A percentile compares a stretch with the other conserved stretches of the same genome.
phyloP scores from a whole-genome alignment of 2,113 vertebrate genomes.

The Spea bombifrons region DNA sequence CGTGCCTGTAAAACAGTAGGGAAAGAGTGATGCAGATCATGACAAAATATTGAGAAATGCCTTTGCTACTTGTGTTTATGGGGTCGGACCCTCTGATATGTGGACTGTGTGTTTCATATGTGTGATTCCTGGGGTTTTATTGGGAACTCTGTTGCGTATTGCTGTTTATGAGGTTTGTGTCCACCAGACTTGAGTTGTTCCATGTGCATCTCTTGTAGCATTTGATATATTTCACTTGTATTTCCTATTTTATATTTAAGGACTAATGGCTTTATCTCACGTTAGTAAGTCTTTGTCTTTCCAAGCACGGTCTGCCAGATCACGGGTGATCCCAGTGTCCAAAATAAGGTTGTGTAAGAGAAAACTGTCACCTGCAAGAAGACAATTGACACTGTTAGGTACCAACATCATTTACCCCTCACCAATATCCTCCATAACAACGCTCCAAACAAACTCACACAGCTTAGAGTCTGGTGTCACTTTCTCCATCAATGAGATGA shows the following conservation, averaged over 20 bases:
- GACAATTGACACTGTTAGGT: not conserved
- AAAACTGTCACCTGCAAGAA: slow-evolving; percentile 82
- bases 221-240: not conserved
- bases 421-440: not conserved
- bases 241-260: not conserved
- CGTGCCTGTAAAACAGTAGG: slow-evolving; percentile 73
- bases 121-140: too few species aligned
- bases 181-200: not conserved
- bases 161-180: not conserved
- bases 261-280: slow-evolving; percentile 60
- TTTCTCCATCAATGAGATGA: slow-evolving; percentile 98
- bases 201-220: not conserved
- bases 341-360: slow-evolving; percentile 95
- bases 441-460: slow-evolving; percentile 74
- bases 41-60: too few species aligned
- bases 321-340: slow-evolving; percentile 92
- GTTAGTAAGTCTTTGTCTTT: slow-evolving; percentile 92
- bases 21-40: not conserved
- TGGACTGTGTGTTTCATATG: too few species aligned
- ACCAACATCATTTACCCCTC: not conserved
- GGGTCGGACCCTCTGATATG: not conserved
- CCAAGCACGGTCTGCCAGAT: slow-evolving; percentile 93
- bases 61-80: too few species aligned
- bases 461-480: slow-evolving; percentile 97
- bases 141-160: not conserved